Conservation (phyloP, 2,888 invertebrate genomes). For the Ellobium chinense region DNA sequence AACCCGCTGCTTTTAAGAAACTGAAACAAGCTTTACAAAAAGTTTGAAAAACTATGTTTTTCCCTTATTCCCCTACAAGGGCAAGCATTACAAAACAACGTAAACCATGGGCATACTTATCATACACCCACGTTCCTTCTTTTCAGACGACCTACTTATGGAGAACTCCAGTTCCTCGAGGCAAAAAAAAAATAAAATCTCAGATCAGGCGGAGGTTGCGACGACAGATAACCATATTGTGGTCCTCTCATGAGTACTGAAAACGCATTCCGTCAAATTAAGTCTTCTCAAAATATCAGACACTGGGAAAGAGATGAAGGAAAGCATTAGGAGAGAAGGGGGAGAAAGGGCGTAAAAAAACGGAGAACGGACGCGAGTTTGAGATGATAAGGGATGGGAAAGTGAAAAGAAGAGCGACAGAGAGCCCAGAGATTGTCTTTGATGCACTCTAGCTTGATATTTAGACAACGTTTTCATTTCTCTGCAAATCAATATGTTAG, state of each 20-base stretch:
- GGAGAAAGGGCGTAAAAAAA: not conserved
- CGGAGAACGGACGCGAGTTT: not conserved
- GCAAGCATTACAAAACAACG: too few relatives aligned
- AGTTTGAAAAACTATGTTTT: too few relatives aligned
- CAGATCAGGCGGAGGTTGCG: too few relatives aligned
- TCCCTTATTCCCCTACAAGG: too few relatives aligned
- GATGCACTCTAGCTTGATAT: too few relatives aligned
- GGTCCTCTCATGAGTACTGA: not conserved
- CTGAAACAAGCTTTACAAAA: too few relatives aligned
- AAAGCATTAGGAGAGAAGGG: not conserved
- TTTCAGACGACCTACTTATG: not conserved
- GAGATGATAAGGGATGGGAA: not conserved
- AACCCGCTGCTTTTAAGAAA: too few relatives aligned
- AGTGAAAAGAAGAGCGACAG: not conserved
- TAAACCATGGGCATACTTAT: too few relatives aligned
- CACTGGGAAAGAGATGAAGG: not conserved
- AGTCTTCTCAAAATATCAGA: not conserved
- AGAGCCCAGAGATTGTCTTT: too few relatives aligned
- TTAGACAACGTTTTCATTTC: too few relatives aligned
- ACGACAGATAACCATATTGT: constrained; percentile 1
- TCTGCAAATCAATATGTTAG: too few relatives aligned
- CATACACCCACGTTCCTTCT: not conserved
- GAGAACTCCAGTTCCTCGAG: too few relatives aligned
- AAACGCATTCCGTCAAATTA: not conserved
- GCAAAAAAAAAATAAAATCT: not conserved